These are phyloP conservation scores for Pterois miles DNA, from an alignment of 2,797 vertebrate genomes.

Conservation along the genomic window DNA sequence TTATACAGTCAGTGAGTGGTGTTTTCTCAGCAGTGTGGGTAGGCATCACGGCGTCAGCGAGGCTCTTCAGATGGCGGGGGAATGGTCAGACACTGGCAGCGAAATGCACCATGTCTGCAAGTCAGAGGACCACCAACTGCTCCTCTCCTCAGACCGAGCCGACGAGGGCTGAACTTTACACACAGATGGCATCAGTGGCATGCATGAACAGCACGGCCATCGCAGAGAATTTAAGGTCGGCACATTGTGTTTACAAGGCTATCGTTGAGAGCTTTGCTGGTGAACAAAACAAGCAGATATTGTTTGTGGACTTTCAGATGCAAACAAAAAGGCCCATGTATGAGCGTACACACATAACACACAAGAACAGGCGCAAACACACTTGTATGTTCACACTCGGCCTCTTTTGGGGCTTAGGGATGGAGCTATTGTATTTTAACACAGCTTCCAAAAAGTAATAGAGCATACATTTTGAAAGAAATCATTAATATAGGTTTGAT, in stretches of 20 bases:
- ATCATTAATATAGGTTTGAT: not conserved
- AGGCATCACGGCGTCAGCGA: constrained; percentile 39
- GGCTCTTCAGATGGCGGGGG: constrained; percentile 44
- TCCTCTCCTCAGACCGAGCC: constrained; percentile 55
- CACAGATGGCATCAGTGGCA: constrained; percentile 64
- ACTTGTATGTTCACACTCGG: not conserved
- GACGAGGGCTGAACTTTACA: constrained; percentile 55
- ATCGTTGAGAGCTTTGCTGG: constrained; percentile 13
- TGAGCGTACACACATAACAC: not conserved
- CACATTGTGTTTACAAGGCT: constrained; percentile 42
- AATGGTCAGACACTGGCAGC: constrained; percentile 48
- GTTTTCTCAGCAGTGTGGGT: constrained; percentile 58
- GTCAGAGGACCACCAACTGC: constrained; percentile 66
- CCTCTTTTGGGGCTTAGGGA: not conserved
- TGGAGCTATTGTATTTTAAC: not conserved
- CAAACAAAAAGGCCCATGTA: constrained; percentile 20
- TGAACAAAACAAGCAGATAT: constrained; percentile 25
- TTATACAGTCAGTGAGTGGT: constrained; percentile 11
- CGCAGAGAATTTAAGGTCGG: constrained; percentile 45
- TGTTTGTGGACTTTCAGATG: constrained; percentile 27
- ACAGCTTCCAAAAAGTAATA: too few species aligned
- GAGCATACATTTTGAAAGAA: too few species aligned
- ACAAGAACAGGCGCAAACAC: not conserved
- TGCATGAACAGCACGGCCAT: constrained; percentile 48
- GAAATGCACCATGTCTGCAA: constrained; percentile 57